These are phyloP conservation scores for Antheraea yamamai DNA, from an alignment of 2,888 invertebrate species.

Conservation along the genomic window DNA sequence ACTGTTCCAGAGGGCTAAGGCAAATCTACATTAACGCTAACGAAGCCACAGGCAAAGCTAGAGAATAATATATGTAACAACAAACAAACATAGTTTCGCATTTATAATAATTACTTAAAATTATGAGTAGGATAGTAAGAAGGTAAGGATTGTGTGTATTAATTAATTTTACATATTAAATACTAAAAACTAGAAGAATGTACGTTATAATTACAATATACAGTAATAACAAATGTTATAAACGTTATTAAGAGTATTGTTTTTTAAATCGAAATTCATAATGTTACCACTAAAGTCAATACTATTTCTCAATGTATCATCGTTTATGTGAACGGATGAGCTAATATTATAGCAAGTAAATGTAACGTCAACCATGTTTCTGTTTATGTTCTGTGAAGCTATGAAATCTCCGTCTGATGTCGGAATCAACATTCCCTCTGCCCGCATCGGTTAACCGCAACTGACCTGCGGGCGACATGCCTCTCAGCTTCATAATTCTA, in stretches of 20 bases:
- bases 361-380: slow-evolving; percentile 2
- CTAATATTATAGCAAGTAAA: background rate
- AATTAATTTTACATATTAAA: too few relatives aligned
- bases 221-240: background rate
- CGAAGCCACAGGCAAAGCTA: too few relatives aligned
- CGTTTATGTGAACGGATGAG: background rate
- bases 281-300: background rate
- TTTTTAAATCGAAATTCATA: background rate
- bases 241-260: background rate
- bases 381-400: slow-evolving; percentile 28
- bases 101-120: too few relatives aligned
- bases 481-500: slow-evolving; percentile 48
- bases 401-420: slow-evolving; percentile 37
- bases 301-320: background rate
- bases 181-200: too few relatives aligned
- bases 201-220: too few relatives aligned
- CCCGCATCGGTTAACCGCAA: slow-evolving; percentile 73
- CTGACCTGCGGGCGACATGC: slow-evolving; percentile 55
- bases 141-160: too few relatives aligned
- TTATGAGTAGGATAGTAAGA: too few relatives aligned
- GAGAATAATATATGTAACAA: too few relatives aligned
- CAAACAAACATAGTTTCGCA: too few relatives aligned
- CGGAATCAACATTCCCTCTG: slow-evolving; percentile 48
- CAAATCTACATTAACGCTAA: too few relatives aligned
- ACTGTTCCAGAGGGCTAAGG: too few relatives aligned